Evolutionary conservation across 1,140 invertebrate species (phyloP).

Genomic region (Vollenhovia emeryi): DNA sequence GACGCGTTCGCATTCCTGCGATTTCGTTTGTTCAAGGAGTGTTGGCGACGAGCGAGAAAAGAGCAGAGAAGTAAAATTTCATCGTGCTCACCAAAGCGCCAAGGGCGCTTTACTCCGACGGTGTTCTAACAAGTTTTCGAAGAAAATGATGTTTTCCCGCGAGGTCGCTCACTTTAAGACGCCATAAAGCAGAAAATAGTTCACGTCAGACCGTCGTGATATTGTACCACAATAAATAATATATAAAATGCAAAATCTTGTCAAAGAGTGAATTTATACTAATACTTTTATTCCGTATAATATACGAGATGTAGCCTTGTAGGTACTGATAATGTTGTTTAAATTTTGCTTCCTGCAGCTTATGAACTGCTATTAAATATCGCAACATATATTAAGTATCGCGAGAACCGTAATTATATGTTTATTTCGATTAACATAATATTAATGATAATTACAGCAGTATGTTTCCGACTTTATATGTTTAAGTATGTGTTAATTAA

Average conservation of each 20-base stretch:
- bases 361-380: no score
- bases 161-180: conserved; percentile 69
- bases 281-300: neutral
- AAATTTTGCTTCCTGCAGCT: neutral
- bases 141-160: conserved; percentile 66
- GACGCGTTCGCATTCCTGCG: neutral
- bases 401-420: neutral
- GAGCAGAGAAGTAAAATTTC: conserved; percentile 68
- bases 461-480: neutral
- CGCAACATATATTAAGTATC: neutral
- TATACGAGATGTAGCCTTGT: neutral
- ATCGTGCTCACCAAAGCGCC: conserved; percentile 61
- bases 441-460: neutral
- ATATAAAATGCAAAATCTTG: conserved; percentile 50
- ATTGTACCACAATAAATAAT: conserved; percentile 40
- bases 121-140: conserved; percentile 69
- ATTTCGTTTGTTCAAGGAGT: conserved; percentile 9
- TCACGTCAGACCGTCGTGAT: conserved; percentile 7
- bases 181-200: conserved; percentile 69
- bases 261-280: conserved; percentile 37
- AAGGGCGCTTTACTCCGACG: conserved; percentile 66
- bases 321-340: neutral
- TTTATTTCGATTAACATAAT: neutral
- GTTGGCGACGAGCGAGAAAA: conserved; percentile 29
- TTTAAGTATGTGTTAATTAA: no score